Conservation (phyloP, 1,140 invertebrate species). For the Thalassaphorura encarpata region DNA sequence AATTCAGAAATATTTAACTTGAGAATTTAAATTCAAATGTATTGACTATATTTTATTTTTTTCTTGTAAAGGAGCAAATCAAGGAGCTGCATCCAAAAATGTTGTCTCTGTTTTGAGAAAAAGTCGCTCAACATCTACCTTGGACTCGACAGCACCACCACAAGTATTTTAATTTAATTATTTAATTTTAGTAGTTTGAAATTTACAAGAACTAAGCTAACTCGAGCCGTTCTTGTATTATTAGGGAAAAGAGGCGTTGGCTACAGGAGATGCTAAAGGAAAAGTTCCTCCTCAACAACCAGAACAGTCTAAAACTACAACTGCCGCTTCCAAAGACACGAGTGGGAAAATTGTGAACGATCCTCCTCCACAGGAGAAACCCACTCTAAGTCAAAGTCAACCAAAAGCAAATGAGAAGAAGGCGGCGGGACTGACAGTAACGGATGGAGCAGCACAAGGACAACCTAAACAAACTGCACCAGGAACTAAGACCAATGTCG, state of each 20-base stretch:
- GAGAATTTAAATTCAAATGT: background rate
- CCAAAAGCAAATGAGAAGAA: too few relatives aligned
- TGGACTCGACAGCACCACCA: conserved; percentile 25
- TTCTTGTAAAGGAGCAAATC: background rate
- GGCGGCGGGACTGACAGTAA: too few relatives aligned
- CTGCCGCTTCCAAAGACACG: background rate
- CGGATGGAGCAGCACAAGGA: too few relatives aligned
- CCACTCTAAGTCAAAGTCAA: too few relatives aligned
- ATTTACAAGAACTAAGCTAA: too few relatives aligned
- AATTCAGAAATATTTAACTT: background rate
- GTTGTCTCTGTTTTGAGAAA: conserved; percentile 31
- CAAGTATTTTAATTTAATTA: conserved; percentile 19
- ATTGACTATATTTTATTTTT: too few relatives aligned
- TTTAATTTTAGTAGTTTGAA: too few relatives aligned
- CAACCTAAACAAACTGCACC: too few relatives aligned
- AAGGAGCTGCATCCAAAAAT: background rate
- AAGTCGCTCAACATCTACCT: conserved; percentile 31
- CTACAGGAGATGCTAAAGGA: background rate
- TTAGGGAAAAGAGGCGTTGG: background rate
- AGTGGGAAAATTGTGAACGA: too few relatives aligned
- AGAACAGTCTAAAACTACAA: background rate
- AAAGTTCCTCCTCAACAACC: background rate
- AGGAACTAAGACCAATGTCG: too few relatives aligned
- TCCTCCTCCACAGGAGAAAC: too few relatives aligned
- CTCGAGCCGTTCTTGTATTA: too few relatives aligned